Evolutionary conservation across 64 coral and sea anemone species (phyloP), one percentile per base, ranked within the genome.

Genomic region (Stichodactyla mertensii): DNA sequence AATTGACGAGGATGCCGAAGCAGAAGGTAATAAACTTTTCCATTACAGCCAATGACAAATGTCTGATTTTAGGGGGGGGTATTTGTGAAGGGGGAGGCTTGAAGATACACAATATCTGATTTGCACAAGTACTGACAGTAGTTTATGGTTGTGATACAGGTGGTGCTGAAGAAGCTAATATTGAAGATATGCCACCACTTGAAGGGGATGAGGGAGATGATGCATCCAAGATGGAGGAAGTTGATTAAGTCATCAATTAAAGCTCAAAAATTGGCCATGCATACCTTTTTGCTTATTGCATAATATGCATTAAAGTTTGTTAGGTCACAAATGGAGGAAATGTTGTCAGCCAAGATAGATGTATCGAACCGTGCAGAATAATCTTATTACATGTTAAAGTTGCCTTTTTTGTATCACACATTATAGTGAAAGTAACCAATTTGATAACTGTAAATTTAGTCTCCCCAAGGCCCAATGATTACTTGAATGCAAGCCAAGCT

Each of bases 221-320:
- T 83, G 74, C 93, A 18, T 95, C 93, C 24, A 99, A 99, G 77
- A 99, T 99, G 97, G 97, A 99, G 88, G 97, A 99, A 93, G 97
- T 99, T 55, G 97, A 99, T 80, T 99, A 88, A 88, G 16, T n/a
- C 85, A 19, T 26, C 23, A 13, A 74, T n/a, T 74, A 23, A 74
- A 74, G n/a, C 62, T 7, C 84, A 9, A 31, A 51, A 22, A 9
- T 36, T 52, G 52, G 18, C 18, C 83, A 51, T 52, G 28, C 31
- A 64, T 74, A 74, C 69, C 27, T 74, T 31, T 27, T 10, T 74
- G 69, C 69, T 31, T 74, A 31, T 74, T 74, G n/a, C 24, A 23
- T 31, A 22, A 74, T 74, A 31, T 74, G 69, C 69, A 74, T 74
- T 36, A 31, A 74, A 27, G 69, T 74, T 74, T 74, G 69, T 74